Evolutionary conservation across 2,888 invertebrate genomes (phyloP), one percentile per base, ranked within the genome.

Genomic region (Pocota personata): DNA sequence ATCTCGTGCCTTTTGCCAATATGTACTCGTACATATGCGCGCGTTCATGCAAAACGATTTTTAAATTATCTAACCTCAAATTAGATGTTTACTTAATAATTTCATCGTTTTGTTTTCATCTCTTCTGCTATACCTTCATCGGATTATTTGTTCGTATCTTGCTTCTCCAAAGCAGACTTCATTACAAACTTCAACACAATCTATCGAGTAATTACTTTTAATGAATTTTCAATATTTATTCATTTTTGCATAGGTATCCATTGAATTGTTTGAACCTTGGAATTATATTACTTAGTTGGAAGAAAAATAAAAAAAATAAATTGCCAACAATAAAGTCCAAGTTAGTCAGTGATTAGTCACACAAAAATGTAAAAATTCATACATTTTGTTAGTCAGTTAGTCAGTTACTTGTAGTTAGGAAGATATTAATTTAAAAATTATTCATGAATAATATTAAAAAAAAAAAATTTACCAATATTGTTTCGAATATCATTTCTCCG

Each of bases 401-500:
- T n/a, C n/a, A n/a, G n/a, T n/a, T n/a, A n/a, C n/a, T n/a, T n/a
- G n/a, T n/a, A n/a, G n/a, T n/a, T n/a, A n/a, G 8, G 16, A 14
- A 48, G 21, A 21, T 27, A 21, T 12, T 5, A 58, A 43, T 40
- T 5, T 1, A 19, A 1, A 7, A 27, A n/a, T 24, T 27, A 27
- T 8, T 46, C 16, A n/a, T 2, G 14, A 48, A 50, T 1, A n/a
- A 21, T 35, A 27, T 7, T 12, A 62, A 14, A 14, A 2, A 12
- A 27, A 71, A 71, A 32, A 46, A 37, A 27, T 10, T 86, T 73
- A 86, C 86, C 86, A 71, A 86, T 62, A 66, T 77, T 76, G 67
- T 82, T 76, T 82, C 66, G 86, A 86, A 86, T 86, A 82, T 82
- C 86, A 86, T 86, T 76, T 86, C 86, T 86, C 76, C 86, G 71